Conservation (phyloP, 2,797 vertebrate genomes). For the Phataginus tetradactyla region DNA sequence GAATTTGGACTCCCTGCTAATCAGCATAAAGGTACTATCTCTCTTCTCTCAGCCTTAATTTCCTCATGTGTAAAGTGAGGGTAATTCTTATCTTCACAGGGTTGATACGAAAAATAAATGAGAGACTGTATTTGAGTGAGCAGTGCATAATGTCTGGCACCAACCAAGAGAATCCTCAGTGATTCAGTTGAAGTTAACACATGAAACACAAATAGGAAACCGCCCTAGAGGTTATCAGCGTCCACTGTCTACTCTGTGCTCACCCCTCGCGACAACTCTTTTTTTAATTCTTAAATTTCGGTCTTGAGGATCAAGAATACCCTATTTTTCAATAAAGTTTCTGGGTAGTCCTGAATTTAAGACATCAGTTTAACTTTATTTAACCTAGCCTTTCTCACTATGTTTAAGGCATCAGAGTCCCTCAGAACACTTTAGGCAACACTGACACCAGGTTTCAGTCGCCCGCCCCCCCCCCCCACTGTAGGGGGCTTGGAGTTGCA, state of each 20-base stretch:
- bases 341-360: background rate
- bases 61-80: background rate
- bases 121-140: background rate
- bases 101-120: background rate
- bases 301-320: background rate
- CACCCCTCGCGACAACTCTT: background rate
- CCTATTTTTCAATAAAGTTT: background rate
- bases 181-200: background rate
- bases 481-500: background rate
- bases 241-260: background rate
- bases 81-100: background rate
- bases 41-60: constrained; percentile 4
- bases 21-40: background rate
- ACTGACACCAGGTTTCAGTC: background rate
- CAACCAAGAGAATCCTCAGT: background rate
- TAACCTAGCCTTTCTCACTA: background rate
- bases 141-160: background rate
- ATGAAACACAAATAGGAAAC: background rate
- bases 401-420: background rate
- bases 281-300: background rate
- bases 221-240: background rate
- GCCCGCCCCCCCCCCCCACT: background rate
- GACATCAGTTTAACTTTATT: background rate
- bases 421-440: background rate
- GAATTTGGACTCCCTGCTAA: background rate